These are phyloP conservation scores for Brienomyrus longianalis DNA, from an alignment of 2,113 vertebrate species.

Conservation along the genomic window DNA sequence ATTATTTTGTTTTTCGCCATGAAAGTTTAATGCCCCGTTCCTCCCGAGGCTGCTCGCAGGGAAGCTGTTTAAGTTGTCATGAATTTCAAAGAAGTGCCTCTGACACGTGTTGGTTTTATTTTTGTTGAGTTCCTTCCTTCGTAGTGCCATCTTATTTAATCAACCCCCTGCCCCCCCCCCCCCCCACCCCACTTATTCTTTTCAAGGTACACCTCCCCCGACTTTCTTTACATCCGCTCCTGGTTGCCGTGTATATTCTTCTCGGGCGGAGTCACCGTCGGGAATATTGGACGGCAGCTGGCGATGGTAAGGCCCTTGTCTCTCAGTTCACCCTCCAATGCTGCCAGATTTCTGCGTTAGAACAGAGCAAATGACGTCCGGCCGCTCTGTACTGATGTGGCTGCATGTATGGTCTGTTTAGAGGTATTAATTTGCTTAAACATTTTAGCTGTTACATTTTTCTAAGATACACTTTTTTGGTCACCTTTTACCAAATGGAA, in stretches of 20 bases:
- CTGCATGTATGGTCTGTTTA: not conserved
- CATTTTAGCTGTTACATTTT: not conserved
- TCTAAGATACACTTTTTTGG: not conserved
- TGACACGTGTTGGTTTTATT: slow-evolving; percentile 19
- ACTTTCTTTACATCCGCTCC: slow-evolving; percentile 92
- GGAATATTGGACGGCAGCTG: slow-evolving; percentile 93
- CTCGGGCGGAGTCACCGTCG: slow-evolving; percentile 93
- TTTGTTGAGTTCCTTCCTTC: slow-evolving; percentile 11
- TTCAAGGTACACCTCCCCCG: slow-evolving; percentile 87
- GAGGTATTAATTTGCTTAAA: not conserved
- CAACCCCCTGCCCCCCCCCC: not conserved
- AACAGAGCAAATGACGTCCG: not conserved
- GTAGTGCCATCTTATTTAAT: slow-evolving; percentile 12
- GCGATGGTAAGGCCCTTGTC: slow-evolving; percentile 74
- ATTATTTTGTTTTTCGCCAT: slow-evolving; percentile 23
- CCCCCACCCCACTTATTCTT: not conserved
- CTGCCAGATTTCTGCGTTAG: not conserved
- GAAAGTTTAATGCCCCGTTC: slow-evolving; percentile 22
- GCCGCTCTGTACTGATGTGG: not conserved
- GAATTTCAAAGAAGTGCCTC: slow-evolving; percentile 23
- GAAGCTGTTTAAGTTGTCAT: slow-evolving; percentile 22
- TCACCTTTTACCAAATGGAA: not conserved
- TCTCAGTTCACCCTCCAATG: not conserved
- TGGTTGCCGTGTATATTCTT: slow-evolving; percentile 99
- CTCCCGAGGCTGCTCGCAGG: not conserved